Base-by-base conservation (phyloP, 30 jellyfish, hydroid and myxozoan genomes). In the Nemopilema nomurai region DNA sequence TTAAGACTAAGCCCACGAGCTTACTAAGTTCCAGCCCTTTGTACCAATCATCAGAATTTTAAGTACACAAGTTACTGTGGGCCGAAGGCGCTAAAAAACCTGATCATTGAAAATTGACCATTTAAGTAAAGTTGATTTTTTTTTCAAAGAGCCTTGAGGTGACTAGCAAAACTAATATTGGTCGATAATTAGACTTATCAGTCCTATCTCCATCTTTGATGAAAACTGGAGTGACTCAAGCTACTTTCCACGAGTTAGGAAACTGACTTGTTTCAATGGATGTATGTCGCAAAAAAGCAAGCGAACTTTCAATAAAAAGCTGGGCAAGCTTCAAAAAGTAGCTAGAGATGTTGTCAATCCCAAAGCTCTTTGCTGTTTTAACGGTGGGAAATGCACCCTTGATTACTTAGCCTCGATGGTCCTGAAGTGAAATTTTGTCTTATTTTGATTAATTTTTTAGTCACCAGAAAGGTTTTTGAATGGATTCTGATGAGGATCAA, bases 181-280 rank as follows among this genome's bases (percentile, higher is more conserved):
- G 84, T 68, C 91, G 85, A 49, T 70, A 82, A 65, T 68, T 68
- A 22, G 84, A 69, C 67, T 69, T 82, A 1, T 68, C 53, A 21
- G 91, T 28, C 91, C 50, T 69, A 20, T 69, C 91, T n/a, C 91
- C 91, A 51, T 69, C 91, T 68, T 67, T 82, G n/a, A n/a, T n/a
- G 68, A 67, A 51, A 33, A 82, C 68, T 28, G 84, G 84, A 49
- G 91, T 67, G 51, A 82, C 81, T 65, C 90, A 26, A 80, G 90
- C 71, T n/a, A n/a, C n/a, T n/a, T n/a, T n/a, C n/a, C n/a, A n/a
- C n/a, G n/a, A n/a, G n/a, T n/a, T n/a, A n/a, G n/a, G n/a, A n/a
- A n/a, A n/a, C n/a, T n/a, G n/a, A n/a, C n/a, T n/a, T n/a, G n/a
- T n/a, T n/a, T n/a, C n/a, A n/a, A n/a, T 78, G 31, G 88, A 78